These are phyloP conservation scores for Vannuccia rotundouncinata DNA, from an alignment of 2,888 invertebrate species.

Conservation along the genomic window DNA sequence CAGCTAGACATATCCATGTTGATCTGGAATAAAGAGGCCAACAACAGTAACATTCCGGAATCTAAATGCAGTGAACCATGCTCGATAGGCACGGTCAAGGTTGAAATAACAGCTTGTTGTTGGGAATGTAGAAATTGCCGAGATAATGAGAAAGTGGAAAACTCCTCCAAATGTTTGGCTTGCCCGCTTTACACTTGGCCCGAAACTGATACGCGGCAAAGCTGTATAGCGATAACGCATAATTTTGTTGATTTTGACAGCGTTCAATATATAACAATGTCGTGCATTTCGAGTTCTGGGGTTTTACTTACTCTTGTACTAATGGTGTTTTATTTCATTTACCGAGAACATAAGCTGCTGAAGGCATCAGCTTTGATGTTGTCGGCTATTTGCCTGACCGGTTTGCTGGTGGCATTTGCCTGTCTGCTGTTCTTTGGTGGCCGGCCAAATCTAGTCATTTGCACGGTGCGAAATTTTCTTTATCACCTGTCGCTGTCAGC, in stretches of 20 bases:
- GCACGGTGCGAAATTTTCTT: neutral
- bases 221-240: neutral
- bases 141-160: neutral
- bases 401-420: neutral
- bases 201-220: neutral
- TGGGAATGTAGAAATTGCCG: slow-evolving; percentile 31
- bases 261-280: neutral
- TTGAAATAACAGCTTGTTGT: slow-evolving; percentile 13
- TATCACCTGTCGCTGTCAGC: slow-evolving; percentile 10
- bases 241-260: neutral
- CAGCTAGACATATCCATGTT: neutral
- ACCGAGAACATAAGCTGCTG: neutral
- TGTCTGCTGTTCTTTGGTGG: neutral
- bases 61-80: neutral
- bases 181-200: slow-evolving; percentile 8
- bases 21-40: neutral
- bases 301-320: neutral
- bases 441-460: neutral
- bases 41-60: neutral
- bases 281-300: neutral
- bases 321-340: neutral
- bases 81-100: neutral
- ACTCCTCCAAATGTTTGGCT: neutral
- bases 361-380: slow-evolving; percentile 26
- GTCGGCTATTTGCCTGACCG: slow-evolving; percentile 1